Evolutionary conservation across 2,888 invertebrate species (phyloP).

Genomic region (Tipula helvola): DNA sequence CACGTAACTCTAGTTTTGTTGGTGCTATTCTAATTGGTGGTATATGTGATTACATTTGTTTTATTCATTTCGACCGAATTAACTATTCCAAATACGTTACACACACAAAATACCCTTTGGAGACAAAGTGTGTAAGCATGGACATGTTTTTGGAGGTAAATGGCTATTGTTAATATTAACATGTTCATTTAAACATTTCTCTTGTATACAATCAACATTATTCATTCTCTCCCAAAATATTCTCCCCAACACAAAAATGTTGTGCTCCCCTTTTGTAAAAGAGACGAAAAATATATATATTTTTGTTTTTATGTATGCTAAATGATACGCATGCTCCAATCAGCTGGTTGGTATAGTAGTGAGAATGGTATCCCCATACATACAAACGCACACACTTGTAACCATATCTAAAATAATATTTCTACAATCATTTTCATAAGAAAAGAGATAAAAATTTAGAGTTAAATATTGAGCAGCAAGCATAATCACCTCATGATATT

Average conservation of each 20-base stretch:
- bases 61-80: too few species aligned
- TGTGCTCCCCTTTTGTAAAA: not conserved
- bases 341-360: conserved; percentile 5
- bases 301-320: not conserved
- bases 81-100: too few species aligned
- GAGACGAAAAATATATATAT: not conserved
- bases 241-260: not conserved
- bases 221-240: too few species aligned
- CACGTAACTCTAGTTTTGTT: too few species aligned
- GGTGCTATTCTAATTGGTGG: too few species aligned
- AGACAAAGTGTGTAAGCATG: too few species aligned
- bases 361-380: not conserved
- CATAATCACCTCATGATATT: not conserved
- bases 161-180: too few species aligned
- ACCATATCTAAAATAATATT: not conserved
- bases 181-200: too few species aligned
- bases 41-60: too few species aligned
- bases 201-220: too few species aligned
- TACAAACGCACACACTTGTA: not conserved
- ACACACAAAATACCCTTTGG: too few species aligned
- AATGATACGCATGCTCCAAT: conserved; percentile 10
- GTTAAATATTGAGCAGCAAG: not conserved
- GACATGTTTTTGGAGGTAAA: too few species aligned
- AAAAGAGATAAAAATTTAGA: not conserved
- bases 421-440: not conserved